Evolutionary conservation across 2,888 invertebrate species (phyloP), one percentile per base, ranked within the genome.

Genomic region (Gymnoscelis rufifasciata): DNA sequence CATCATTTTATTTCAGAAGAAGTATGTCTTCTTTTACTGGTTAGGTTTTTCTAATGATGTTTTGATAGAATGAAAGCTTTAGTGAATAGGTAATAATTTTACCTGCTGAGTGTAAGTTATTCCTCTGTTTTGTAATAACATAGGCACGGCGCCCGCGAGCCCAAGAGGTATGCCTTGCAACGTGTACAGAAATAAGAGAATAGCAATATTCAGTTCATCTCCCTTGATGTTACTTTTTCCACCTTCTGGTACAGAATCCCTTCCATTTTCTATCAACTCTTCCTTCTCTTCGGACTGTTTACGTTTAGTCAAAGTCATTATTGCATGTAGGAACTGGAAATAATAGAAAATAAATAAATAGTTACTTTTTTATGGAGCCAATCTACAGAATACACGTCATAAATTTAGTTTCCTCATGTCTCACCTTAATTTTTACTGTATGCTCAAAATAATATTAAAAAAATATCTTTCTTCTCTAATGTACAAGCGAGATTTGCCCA

Each of bases 91-190:
- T 7, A 26, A 3, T 6, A n/a, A 19, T 28, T 49, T 57, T 70
- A 84, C 94, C 90, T 99, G 99, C 75, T 99, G 95, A 60, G 94
- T 95, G 76, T 99, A 99, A 52, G 95, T 96, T 43, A 97, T 95
- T 46, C 96, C 95, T 44, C 95, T 91, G 76, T 97, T 96, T 74
- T 97, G 97, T 44, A 99, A 88, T 42, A 99, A 90, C 94, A 99
- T 96, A 0, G 99, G 99, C 60, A 99, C 94, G 19, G 98, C 97
- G 12, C 95, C 94, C 30, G 96, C 96, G 19, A 99, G 83, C 0
- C 99, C 99, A 2, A 99, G 84, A 0, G 99, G 99, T 74, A 96
- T 95, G 4, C 99, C 99, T 90, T 97, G 97, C 13, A 99, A 89
- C 30, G 99, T 91, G 74, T 99, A 99, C 3, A 99, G 89, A 75